Evolutionary conservation across 2,888 invertebrate species (phyloP), one percentile per base, ranked within the genome.

Genomic region (Mesorhabditis spiculigera): DNA sequence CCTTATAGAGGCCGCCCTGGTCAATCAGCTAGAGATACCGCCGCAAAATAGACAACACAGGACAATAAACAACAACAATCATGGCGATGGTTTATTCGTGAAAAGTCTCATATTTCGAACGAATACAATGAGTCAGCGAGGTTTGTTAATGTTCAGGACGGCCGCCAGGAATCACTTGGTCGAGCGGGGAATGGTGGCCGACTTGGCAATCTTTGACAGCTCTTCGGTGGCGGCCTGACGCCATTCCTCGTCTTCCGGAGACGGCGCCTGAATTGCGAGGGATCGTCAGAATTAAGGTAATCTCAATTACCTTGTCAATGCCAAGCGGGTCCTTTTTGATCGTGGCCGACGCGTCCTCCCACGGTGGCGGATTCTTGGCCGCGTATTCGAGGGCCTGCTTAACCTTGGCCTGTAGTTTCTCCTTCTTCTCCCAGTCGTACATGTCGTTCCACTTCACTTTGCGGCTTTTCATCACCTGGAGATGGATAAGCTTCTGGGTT

Each of bases 221-320:
- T 50, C 58, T n/a, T 50, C 58, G n/a, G 58, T 50, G 10, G n/a
- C 58, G 10, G n/a, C 10, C n/a, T 50, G 10, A 10, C 58, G 8
- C 58, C 58, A 50, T 50, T 50, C 58, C 58, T 50, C 58, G 58
- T 50, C n/a, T 13, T 50, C 58, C 10, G n/a, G 8, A n/a, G 58
- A 13, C 10, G 58, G 58, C 8, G 58, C 58, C 58, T 50, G 58
- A 50, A 50, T 13, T 13, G 58, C 8, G n/a, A 50, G n/a, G n/a
- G 58, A 13, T 50, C 8, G n/a, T 10, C 8, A 50, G 8, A n/a
- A 50, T 13, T 1, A 13, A 50, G 10, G 3, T 13, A 50, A 50
- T 50, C n/a, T 50, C n/a, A 50, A n/a, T 50, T 50, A 50, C 58
- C 58, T 50, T 50, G n/a, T 50, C 58, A 50, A 50, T 50, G 8